phyloP scores from a whole-genome alignment of 2,888 invertebrate species.

The Volucella inanis region DNA sequence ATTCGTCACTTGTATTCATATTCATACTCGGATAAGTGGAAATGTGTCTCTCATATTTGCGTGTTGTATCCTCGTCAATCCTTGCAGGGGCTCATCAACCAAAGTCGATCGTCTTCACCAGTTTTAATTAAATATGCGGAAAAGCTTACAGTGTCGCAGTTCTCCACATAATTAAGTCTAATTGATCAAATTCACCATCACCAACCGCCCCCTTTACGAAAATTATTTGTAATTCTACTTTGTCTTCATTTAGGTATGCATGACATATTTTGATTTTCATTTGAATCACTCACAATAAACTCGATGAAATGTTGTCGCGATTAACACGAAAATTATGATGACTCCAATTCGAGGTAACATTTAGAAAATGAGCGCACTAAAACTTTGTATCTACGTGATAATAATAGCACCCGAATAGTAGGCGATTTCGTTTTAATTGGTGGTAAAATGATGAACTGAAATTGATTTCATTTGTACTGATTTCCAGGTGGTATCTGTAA shows the following conservation, averaged over 20 bases:
- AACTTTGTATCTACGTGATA: background rate
- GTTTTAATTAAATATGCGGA: slow-evolving; percentile 21
- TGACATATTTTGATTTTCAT: slow-evolving; percentile 1
- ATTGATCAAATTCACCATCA: slow-evolving; percentile 38
- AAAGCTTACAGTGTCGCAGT: slow-evolving; percentile 15
- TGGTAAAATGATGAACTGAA: slow-evolving; percentile 8
- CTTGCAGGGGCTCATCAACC: no score
- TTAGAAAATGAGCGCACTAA: background rate
- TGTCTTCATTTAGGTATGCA: background rate
- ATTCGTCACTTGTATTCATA: slow-evolving; percentile 17
- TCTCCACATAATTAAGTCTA: slow-evolving; percentile 44
- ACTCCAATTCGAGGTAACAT: slow-evolving; percentile 48
- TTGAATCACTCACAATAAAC: slow-evolving; percentile 53
- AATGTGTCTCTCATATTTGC: slow-evolving; percentile 31
- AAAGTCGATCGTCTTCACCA: slow-evolving; percentile 15
- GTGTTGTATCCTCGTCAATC: slow-evolving; percentile 26
- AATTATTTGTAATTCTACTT: slow-evolving; percentile 16
- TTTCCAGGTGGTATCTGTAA: no score
- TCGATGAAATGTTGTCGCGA: slow-evolving; percentile 37
- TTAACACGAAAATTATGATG: slow-evolving; percentile 50
- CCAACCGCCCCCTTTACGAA: no score
- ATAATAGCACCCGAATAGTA: slow-evolving; percentile 31
- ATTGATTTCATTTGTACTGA: background rate
- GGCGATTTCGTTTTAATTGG: slow-evolving; percentile 15
- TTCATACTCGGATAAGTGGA: background rate